Evolutionary conservation across 2,797 vertebrate species (phyloP).

Genomic region (Sebastiscus albofasciatus): DNA sequence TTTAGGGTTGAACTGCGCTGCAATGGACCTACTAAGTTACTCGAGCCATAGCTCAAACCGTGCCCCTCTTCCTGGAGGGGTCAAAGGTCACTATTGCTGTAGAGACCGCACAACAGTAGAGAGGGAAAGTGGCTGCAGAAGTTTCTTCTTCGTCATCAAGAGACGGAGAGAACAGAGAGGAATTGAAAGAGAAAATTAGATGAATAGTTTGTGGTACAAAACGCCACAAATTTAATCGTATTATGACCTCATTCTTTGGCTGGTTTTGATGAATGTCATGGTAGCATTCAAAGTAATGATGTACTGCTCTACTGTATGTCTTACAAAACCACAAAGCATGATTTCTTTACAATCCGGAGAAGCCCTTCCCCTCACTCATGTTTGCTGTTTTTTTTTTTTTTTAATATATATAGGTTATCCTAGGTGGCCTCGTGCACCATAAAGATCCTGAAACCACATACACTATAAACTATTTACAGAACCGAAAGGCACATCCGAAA

Average conservation of each 20-base stretch:
- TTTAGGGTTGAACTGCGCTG: constrained; percentile 54
- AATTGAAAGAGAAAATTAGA: neutral
- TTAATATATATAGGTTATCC: constrained; percentile 34
- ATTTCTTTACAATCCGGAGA: constrained; percentile 10
- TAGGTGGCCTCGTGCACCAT: constrained; percentile 39
- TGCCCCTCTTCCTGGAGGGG: constrained; percentile 53
- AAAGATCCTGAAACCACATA: constrained; percentile 53
- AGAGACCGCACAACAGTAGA: constrained; percentile 29
- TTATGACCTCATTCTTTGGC: constrained; percentile 41
- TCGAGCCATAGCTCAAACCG: constrained; percentile 48
- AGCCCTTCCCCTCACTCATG: neutral
- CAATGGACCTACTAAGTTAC: constrained; percentile 61
- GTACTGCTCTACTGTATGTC: constrained; percentile 25
- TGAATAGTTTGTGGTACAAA: constrained; percentile 25
- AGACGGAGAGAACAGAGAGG: neutral
- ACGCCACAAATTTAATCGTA: constrained; percentile 31
- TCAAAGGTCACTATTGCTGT: constrained; percentile 55
- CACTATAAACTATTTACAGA: constrained; percentile 62
- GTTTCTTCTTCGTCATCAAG: neutral
- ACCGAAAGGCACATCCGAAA: constrained; percentile 48
- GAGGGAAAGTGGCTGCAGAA: neutral
- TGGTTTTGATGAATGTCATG: constrained; percentile 36
- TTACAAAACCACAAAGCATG: constrained; percentile 41
- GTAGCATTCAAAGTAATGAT: constrained; percentile 28
- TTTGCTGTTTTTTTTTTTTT: constrained; percentile 30